Percentiles rank a stretch among this genome's conserved stretches.
Evolutionary conservation across 2,113 vertebrate species (phyloP).

Genomic region (Thunnus thynnus): DNA sequence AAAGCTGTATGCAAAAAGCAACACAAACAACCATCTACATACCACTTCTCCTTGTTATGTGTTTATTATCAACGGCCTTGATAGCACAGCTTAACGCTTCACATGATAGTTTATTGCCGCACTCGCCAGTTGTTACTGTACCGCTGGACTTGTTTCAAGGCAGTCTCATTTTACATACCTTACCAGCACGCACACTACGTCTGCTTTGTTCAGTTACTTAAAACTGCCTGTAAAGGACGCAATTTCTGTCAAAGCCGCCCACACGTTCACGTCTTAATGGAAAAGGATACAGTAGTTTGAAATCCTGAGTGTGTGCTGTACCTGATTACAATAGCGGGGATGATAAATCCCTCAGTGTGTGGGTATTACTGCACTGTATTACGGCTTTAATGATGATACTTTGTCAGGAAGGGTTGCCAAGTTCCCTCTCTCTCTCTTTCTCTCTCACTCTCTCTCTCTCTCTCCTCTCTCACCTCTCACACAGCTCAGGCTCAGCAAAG

Average conservation of each 20-base stretch:
- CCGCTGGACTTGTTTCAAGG: slow-evolving; percentile 47
- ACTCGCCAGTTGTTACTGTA: slow-evolving; percentile 20
- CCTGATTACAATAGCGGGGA: slow-evolving; percentile 69
- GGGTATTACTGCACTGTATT: slow-evolving; percentile 67
- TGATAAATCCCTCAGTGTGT: slow-evolving; percentile 72
- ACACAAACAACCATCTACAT: slow-evolving; percentile 11
- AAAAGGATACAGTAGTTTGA: slow-evolving; percentile 52
- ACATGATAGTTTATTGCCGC: slow-evolving; percentile 32
- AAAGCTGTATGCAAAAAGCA: slow-evolving; percentile 12
- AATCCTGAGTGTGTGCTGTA: slow-evolving; percentile 54
- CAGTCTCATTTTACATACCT: slow-evolving; percentile 41
- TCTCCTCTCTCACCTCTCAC: slow-evolving; percentile 60
- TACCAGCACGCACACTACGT: slow-evolving; percentile 42
- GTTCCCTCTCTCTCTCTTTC: slow-evolving; percentile 48
- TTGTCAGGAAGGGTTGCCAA: slow-evolving; percentile 66
- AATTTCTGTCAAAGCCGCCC: slow-evolving; percentile 59
- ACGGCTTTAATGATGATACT: slow-evolving; percentile 77
- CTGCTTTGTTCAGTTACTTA: slow-evolving; percentile 57
- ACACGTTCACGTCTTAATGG: slow-evolving; percentile 53
- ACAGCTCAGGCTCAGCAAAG: slow-evolving; percentile 62
- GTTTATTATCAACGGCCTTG: slow-evolving; percentile 24
- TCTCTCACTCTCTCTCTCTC: slow-evolving; percentile 31
- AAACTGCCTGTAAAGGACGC: slow-evolving; percentile 47
- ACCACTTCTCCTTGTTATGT: slow-evolving; percentile 22
- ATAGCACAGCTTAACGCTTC: slow-evolving; percentile 22